These are phyloP conservation scores for Heterochromis multidens DNA, from an alignment of 2,113 vertebrate species.

Conservation along the genomic window DNA sequence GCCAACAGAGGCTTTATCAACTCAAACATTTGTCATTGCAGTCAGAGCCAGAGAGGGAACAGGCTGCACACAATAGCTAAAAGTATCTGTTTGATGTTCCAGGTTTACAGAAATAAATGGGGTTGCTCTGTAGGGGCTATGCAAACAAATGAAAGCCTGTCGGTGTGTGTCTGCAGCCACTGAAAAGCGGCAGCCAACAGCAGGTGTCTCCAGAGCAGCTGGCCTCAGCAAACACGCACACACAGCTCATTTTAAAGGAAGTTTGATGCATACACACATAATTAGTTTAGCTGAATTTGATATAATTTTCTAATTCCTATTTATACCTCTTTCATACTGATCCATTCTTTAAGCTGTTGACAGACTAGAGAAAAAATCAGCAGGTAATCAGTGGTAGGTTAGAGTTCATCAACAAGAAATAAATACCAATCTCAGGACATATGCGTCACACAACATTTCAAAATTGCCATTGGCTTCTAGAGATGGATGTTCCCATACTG, in stretches of 20 bases:
- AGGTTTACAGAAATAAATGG: constrained; percentile 66
- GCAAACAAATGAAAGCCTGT: constrained; percentile 65
- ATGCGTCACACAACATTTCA: background rate
- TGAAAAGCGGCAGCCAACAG: constrained; percentile 44
- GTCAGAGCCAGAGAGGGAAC: constrained; percentile 45
- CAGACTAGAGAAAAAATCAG: background rate
- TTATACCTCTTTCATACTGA: background rate
- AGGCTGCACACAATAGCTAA: constrained; percentile 29
- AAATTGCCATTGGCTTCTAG: background rate
- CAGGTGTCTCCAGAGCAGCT: constrained; percentile 39
- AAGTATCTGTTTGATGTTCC: constrained; percentile 69
- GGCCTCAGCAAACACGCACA: constrained; percentile 6
- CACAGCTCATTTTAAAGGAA: background rate
- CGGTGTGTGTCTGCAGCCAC: constrained; percentile 43
- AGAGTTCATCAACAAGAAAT: background rate
- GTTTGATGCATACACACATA: background rate
- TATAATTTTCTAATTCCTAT: background rate
- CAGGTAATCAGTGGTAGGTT: background rate
- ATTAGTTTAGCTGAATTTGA: background rate
- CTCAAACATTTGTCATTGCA: constrained; percentile 53
- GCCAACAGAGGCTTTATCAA: constrained; percentile 49
- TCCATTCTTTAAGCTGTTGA: background rate
- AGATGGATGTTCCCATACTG: background rate
- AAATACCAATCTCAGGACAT: background rate
- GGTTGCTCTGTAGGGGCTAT: constrained; percentile 49